Percentiles rank a stretch among this genome's conserved stretches.
Evolutionary conservation across 2,888 invertebrate genomes (phyloP).

Genomic region (Drosophila barbarae): DNA sequence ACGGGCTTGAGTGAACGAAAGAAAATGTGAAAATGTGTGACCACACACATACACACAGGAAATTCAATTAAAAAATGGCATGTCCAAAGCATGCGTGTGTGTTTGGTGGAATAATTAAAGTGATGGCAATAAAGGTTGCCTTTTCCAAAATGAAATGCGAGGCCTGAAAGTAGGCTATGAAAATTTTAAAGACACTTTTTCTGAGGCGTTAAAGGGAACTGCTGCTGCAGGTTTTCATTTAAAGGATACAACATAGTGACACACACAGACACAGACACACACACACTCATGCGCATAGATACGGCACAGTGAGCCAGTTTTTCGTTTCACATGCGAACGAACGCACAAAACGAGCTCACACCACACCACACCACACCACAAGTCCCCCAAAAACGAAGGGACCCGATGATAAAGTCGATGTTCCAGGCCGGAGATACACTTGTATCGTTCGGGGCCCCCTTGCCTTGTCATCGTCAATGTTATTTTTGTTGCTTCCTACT

Average conservation of each 20-base stretch:
- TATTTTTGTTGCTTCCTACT: slow-evolving; percentile 70
- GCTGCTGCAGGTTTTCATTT: slow-evolving; percentile 46
- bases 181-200: slow-evolving; percentile 1
- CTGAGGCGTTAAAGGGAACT: slow-evolving; percentile 3
- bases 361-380: slow-evolving; percentile 20
- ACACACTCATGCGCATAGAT: slow-evolving; percentile 30
- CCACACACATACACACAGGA: slow-evolving; percentile 35
- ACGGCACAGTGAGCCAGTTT: slow-evolving; percentile 57
- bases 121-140: slow-evolving; percentile 5
- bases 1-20: slow-evolving; percentile 25
- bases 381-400: slow-evolving; percentile 48
- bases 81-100: slow-evolving; percentile 25
- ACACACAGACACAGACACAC: slow-evolving; percentile 8
- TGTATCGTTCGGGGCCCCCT: slow-evolving; percentile 44
- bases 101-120: slow-evolving; percentile 34
- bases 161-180: slow-evolving; percentile 11
- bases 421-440: slow-evolving; percentile 65
- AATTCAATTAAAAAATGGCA: slow-evolving; percentile 50
- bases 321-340: slow-evolving; percentile 47
- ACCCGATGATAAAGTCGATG: slow-evolving; percentile 74
- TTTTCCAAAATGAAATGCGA: not conserved
- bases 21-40: slow-evolving; percentile 42
- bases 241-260: slow-evolving; percentile 43
- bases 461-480: slow-evolving; percentile 63
- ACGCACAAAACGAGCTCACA: slow-evolving; percentile 61